Evolutionary conservation across 2,113 vertebrate genomes (phyloP).

Genomic region (Sprattus sprattus): DNA sequence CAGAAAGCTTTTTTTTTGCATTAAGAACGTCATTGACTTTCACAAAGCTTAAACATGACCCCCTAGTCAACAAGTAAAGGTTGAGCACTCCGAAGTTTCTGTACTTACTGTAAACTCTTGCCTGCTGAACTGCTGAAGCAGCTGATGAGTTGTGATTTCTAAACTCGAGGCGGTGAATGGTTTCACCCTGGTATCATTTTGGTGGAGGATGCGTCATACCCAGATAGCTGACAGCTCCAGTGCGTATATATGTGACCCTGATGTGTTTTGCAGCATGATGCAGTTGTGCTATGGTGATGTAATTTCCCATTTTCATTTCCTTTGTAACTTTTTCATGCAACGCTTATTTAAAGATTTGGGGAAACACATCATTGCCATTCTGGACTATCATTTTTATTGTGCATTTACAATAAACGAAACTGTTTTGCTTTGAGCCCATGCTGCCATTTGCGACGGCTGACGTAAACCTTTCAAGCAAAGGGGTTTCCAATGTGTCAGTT

Average conservation of each 20-base stretch:
- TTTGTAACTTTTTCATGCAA: not conserved
- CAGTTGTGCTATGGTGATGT: not conserved
- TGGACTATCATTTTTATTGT: not conserved
- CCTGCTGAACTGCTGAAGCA: not conserved
- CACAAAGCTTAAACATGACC: not conserved
- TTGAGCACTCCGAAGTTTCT: not conserved
- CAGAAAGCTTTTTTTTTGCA: not conserved
- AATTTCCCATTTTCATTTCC: not conserved
- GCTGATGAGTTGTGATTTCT: conserved; percentile 7
- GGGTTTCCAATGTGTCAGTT: conserved; percentile 15
- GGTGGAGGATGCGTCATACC: not conserved
- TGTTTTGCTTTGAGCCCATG: not conserved
- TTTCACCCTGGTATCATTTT: not conserved
- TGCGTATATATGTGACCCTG: not conserved
- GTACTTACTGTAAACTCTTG: conserved; percentile 8
- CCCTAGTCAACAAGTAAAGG: not conserved
- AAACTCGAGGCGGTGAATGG: not conserved
- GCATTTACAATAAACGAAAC: conserved; percentile 1
- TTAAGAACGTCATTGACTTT: not conserved
- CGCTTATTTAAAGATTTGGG: not conserved
- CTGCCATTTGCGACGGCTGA: not conserved
- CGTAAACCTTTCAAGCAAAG: not conserved
- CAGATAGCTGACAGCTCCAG: not conserved
- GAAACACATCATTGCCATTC: not conserved
- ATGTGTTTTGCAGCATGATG: not conserved